These are phyloP conservation scores for Tauraco erythrolophus DNA, from an alignment of 2,113 vertebrate genomes.

Conservation along the genomic window DNA sequence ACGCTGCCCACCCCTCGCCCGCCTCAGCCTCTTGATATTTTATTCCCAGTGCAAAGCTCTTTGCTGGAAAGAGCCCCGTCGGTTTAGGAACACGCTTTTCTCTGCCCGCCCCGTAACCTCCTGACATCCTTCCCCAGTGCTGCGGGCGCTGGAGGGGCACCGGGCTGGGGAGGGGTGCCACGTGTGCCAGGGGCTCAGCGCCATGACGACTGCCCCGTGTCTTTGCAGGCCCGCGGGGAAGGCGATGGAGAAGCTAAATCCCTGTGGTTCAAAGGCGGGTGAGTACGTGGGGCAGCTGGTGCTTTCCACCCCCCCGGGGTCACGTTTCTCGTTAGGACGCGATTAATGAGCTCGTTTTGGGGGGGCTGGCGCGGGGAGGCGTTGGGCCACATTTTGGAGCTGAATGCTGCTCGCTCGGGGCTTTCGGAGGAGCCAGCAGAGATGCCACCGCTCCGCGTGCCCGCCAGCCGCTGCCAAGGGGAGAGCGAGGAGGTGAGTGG, in stretches of 20 bases:
- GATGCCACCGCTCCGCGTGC: neutral
- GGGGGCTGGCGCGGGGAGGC: neutral
- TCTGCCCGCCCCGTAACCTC: neutral
- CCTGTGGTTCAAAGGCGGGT: constrained; percentile 98
- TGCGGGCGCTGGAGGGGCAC: neutral
- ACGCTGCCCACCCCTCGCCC: neutral
- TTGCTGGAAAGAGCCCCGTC: neutral
- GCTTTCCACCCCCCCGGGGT: neutral
- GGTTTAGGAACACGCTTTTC: neutral
- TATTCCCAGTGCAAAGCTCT: neutral
- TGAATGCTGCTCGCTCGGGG: neutral
- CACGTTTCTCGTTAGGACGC: neutral
- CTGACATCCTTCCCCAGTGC: neutral
- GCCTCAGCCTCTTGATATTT: neutral
- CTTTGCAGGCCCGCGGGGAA: constrained; percentile 90
- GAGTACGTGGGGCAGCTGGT: constrained; percentile 59
- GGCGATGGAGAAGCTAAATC: constrained; percentile 86
- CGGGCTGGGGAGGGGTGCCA: neutral
- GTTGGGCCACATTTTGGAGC: neutral
- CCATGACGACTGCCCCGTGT: neutral
- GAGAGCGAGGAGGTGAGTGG: neutral
- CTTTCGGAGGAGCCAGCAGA: neutral
- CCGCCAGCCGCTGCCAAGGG: neutral
- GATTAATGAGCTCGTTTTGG: neutral
- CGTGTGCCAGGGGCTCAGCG: accelerated